These are phyloP conservation scores for Eupithecia tripunctaria DNA, from an alignment of 2,888 invertebrate genomes.

Conservation along the genomic window DNA sequence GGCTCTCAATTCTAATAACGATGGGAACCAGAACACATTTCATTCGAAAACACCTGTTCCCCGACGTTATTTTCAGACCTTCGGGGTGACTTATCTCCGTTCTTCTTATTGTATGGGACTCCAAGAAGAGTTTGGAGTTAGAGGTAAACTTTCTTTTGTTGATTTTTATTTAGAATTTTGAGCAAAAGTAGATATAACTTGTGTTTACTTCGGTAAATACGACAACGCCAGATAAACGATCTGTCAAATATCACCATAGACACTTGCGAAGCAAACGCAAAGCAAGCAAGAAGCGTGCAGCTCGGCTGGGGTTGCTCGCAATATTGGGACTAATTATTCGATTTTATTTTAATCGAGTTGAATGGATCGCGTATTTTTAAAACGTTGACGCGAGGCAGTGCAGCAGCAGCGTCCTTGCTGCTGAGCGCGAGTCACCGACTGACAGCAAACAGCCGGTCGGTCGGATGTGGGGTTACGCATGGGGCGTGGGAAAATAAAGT, in stretches of 20 bases:
- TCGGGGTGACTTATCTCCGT: constrained; percentile 78
- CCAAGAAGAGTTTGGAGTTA: constrained; percentile 26
- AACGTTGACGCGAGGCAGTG: constrained; percentile 35
- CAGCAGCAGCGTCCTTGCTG: constrained; percentile 43
- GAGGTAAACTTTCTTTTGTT: constrained; percentile 27
- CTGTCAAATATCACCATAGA: constrained; percentile 82
- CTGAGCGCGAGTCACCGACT: constrained; percentile 65
- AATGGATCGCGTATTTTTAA: constrained; percentile 4
- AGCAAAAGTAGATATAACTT: constrained; percentile 53
- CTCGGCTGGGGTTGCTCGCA: constrained; percentile 56
- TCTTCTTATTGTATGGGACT: constrained; percentile 23
- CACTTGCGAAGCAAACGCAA: constrained; percentile 48
- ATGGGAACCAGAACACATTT: constrained; percentile 84
- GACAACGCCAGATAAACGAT: constrained; percentile 78
- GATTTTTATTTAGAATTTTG: constrained; percentile 35
- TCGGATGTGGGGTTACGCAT: constrained; percentile 90
- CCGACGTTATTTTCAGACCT: constrained; percentile 87
- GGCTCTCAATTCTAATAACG: constrained; percentile 77
- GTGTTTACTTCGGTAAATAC: constrained; percentile 74
- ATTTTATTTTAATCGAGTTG: constrained; percentile 41
- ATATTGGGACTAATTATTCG: constrained; percentile 52
- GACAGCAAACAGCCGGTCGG: constrained; percentile 79
- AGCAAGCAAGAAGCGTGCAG: constrained; percentile 59
- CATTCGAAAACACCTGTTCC: constrained; percentile 92
- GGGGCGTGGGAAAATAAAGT: constrained; percentile 92